phyloP scores from a whole-genome alignment of 1,140 invertebrate genomes.

The Penaeus japonicus region DNA sequence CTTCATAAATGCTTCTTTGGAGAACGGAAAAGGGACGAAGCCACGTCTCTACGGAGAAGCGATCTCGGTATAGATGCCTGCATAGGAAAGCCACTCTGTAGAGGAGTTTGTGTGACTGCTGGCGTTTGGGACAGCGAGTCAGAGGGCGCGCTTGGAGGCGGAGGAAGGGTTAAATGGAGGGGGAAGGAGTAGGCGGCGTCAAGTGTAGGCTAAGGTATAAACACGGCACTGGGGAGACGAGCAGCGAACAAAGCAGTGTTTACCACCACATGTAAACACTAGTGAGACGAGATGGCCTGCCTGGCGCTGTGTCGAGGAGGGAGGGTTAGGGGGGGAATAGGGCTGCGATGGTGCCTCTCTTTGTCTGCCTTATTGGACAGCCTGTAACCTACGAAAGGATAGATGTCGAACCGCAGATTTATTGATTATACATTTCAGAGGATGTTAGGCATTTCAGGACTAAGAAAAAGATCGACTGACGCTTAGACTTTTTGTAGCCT shows the following conservation, averaged over 20 bases:
- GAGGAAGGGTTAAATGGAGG: background rate
- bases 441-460: too few relatives aligned
- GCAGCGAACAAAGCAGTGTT: constrained; percentile 49
- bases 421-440: too few relatives aligned
- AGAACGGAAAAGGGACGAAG: background rate
- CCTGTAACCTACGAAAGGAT: too few relatives aligned
- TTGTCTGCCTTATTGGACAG: too few relatives aligned
- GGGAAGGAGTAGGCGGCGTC: background rate
- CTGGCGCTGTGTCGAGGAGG: background rate
- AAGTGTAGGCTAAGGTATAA: constrained; percentile 24
- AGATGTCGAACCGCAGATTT: too few relatives aligned
- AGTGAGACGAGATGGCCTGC: constrained; percentile 28
- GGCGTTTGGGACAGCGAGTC: background rate
- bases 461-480: too few relatives aligned
- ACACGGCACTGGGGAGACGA: background rate
- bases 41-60: background rate
- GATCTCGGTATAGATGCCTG: background rate
- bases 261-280: constrained; percentile 49
- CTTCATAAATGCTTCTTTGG: too few relatives aligned
- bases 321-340: too few relatives aligned
- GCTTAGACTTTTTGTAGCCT: too few relatives aligned
- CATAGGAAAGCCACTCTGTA: background rate
- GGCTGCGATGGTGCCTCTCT: too few relatives aligned
- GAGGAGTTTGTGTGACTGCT: background rate
- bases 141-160: background rate